These are phyloP conservation scores for Sebastes nivosus DNA, from an alignment of 2,797 vertebrate genomes.

Conservation along the genomic window DNA sequence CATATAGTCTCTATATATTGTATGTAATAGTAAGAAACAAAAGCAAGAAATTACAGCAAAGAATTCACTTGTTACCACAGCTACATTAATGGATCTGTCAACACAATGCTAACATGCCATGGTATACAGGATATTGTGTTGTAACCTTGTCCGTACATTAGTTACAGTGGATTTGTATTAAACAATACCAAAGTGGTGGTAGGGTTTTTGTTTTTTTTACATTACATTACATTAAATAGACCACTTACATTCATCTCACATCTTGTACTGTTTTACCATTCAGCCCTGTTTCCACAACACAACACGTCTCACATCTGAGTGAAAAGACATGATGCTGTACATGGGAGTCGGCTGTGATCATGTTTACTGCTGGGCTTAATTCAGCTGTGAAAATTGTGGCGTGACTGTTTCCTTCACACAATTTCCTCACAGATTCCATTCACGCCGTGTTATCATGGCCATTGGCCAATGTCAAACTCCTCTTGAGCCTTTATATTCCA, in stretches of 20 bases:
- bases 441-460: constrained; percentile 5
- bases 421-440: not conserved
- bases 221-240: not conserved
- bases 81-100: constrained; percentile 6
- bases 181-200: not conserved
- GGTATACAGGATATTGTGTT: not conserved
- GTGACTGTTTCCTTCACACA: constrained; percentile 10
- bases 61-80: not conserved
- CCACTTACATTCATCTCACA: not conserved
- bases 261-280: not conserved
- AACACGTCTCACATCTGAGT: not conserved
- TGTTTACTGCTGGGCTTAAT: constrained; percentile 2
- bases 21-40: not conserved
- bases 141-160: not conserved
- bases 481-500: not conserved
- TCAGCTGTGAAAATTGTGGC: constrained; percentile 7
- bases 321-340: not conserved
- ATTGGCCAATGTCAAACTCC: not conserved
- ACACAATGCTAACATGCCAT: not conserved
- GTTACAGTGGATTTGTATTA: not conserved
- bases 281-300: not conserved
- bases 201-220: no score
- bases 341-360: not conserved
- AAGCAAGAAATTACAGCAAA: not conserved
- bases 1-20: rapidly evolving